A percentile compares a stretch with the other conserved stretches of the same genome.
Evolutionary conservation across 1,140 invertebrate genomes (phyloP).

Genomic region (Meloidogyne chitwoodi): DNA sequence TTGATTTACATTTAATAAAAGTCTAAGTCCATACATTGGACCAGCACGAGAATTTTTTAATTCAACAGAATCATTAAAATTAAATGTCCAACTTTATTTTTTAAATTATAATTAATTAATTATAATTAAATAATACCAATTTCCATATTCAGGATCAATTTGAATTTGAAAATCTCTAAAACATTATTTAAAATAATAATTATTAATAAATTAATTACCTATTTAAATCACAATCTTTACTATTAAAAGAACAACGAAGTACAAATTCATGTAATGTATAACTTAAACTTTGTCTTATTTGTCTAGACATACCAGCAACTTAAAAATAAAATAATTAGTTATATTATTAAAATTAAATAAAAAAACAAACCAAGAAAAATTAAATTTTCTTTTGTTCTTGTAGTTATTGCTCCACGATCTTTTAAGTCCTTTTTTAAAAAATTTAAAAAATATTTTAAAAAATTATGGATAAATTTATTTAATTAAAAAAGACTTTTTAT

Average conservation of each 20-base stretch:
- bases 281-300: conserved; percentile 47
- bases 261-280: conserved; percentile 59
- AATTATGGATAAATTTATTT: too few relatives aligned
- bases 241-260: conserved; percentile 58
- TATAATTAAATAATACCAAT: conserved; percentile 36
- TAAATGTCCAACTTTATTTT: conserved; percentile 48
- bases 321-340: not conserved
- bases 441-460: not conserved
- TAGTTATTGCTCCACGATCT: conserved; percentile 57
- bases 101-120: not conserved
- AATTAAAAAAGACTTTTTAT: too few relatives aligned
- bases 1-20: conserved; percentile 58
- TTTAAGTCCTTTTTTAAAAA: conserved; percentile 47
- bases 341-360: not conserved
- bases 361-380: conserved; percentile 44
- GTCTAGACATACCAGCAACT: conserved; percentile 54
- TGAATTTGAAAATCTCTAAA: conserved; percentile 57
- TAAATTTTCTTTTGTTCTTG: conserved; percentile 57
- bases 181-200: not conserved
- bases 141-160: conserved; percentile 55
- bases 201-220: conserved; percentile 28
- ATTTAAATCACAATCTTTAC: conserved; percentile 54
- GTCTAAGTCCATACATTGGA: conserved; percentile 52
- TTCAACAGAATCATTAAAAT: conserved; percentile 60
- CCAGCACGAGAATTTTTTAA: conserved; percentile 52